Evolutionary conservation across 2,113 vertebrate genomes (phyloP), one percentile per base, ranked within the genome.

Genomic region (Rattus rattus): DNA sequence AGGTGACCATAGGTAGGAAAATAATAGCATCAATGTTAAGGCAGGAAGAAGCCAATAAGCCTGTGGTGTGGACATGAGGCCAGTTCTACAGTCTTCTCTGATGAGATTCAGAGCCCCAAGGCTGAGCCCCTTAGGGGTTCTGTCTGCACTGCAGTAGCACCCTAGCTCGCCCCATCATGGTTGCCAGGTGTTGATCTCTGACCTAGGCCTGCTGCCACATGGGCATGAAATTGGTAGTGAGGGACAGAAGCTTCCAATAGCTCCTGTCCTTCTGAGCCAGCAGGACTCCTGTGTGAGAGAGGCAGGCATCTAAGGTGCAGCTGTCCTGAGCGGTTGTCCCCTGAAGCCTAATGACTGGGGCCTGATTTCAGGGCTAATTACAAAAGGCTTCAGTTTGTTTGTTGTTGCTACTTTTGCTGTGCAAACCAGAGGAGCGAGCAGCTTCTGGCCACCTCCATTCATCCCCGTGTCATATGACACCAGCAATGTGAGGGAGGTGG

Each of bases 401-500:
- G 20, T 85, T 52, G 13, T 65, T 33, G 67, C 14, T 39, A 4
- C 63, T 63, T 33, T 30, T 59, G 20, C 36, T 91, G 85, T 28
- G 16, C 63, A 54, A 81, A 7, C 59, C 20, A 39, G 72, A 91
- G n/a, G 19, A 28, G 33, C 36, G 12, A 4, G 19, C 30, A 43
- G 61, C 30, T 19, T 72, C 30, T 75, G 30, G 8, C 19, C 65
- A 49, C 79, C 69, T 26, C 76, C 36, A 3, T 0, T 33, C 1
- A 20, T 69, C 30, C 72, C 49, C 17, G 7, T 26, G 9, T 80
- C 1, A 12, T 4, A 1, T 11, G 0, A 2, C 1, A 0, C 36
- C 81, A 56, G 43, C 28, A 8, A 0, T 16, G 0, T 0, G n/a
- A 80, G n/a, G n/a, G 39, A 26, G 33, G 14, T 19, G 63, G 20